phyloP scores from a whole-genome alignment of 2,888 invertebrate genomes.

The Nomada flava region DNA sequence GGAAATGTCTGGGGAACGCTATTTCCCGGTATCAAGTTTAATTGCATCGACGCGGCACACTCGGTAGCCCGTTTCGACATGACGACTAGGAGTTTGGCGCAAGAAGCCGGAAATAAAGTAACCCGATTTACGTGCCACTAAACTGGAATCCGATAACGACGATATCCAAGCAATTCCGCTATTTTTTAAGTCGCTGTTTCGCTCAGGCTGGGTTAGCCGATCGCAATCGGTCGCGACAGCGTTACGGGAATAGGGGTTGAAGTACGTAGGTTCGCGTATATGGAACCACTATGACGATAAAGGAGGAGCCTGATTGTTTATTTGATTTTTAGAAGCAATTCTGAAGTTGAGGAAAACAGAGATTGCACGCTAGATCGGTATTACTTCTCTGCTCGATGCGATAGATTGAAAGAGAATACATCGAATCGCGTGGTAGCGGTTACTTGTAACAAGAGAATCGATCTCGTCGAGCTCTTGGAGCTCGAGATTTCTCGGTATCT shows the following conservation, averaged over 20 bases:
- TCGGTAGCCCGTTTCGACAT: slow-evolving; percentile 14
- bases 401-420: slow-evolving; percentile 24
- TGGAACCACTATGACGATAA: slow-evolving; percentile 19
- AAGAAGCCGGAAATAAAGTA: slow-evolving; percentile 58
- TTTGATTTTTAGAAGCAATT: slow-evolving; percentile 6
- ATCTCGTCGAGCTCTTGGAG: neutral
- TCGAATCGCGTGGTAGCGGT: neutral
- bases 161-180: slow-evolving; percentile 41
- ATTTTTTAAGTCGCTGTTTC: slow-evolving; percentile 50
- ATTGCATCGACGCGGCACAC: slow-evolving; percentile 40
- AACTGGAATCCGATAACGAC: slow-evolving; percentile 63
- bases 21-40: slow-evolving; percentile 50
- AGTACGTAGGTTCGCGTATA: slow-evolving; percentile 7
- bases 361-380: slow-evolving; percentile 19
- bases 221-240: slow-evolving; percentile 22
- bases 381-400: slow-evolving; percentile 20
- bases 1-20: slow-evolving; percentile 20
- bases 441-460: neutral
- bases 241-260: neutral
- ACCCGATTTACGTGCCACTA: slow-evolving; percentile 58
- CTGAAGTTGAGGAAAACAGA: neutral
- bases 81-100: slow-evolving; percentile 4
- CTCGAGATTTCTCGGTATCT: neutral
- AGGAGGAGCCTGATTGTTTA: neutral
- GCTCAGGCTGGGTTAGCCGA: slow-evolving; percentile 15